Evolutionary conservation across 2,797 vertebrate genomes (phyloP).

Genomic region (Aquila chrysaetos): DNA sequence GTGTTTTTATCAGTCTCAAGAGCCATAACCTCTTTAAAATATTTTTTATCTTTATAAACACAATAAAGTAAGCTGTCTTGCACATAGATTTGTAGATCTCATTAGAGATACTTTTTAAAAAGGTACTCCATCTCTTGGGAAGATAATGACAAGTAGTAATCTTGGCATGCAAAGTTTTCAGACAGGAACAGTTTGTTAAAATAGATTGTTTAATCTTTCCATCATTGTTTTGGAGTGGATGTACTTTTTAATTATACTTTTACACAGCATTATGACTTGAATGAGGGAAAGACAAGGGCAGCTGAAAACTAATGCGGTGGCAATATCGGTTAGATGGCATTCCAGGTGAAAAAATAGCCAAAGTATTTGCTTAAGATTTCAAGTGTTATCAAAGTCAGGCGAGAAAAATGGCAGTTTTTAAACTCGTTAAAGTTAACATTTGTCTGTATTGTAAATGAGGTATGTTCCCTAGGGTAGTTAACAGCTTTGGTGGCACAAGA

Average conservation of each 20-base stretch:
- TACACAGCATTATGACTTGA: not conserved
- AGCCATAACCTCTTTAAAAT: constrained; percentile 71
- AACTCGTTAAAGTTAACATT: constrained; percentile 73
- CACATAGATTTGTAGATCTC: constrained; percentile 73
- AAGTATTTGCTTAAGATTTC: constrained; percentile 12
- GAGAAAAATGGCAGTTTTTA: constrained; percentile 50
- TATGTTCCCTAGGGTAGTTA: constrained; percentile 74
- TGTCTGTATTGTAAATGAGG: constrained; percentile 69
- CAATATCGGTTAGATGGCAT: not conserved
- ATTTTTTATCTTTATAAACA: constrained; percentile 75
- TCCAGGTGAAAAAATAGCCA: constrained; percentile 9
- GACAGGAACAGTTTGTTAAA: constrained; percentile 33
- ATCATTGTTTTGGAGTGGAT: not conserved
- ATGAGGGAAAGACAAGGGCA: not conserved
- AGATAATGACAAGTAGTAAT: constrained; percentile 65
- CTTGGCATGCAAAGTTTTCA: constrained; percentile 65
- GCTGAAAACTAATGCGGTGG: not conserved
- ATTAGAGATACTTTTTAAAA: constrained; percentile 71
- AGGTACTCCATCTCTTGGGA: constrained; percentile 59
- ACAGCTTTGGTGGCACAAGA: constrained; percentile 72
- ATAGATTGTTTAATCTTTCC: constrained; percentile 47
- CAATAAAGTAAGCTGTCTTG: constrained; percentile 71
- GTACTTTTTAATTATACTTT: not conserved
- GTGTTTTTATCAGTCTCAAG: constrained; percentile 70
- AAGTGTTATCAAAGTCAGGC: constrained; percentile 2